Percentiles rank a stretch among this genome's conserved stretches.
phyloP scores from a whole-genome alignment of 2,888 invertebrate genomes.

The Mesorhabditis spiculigera region DNA sequence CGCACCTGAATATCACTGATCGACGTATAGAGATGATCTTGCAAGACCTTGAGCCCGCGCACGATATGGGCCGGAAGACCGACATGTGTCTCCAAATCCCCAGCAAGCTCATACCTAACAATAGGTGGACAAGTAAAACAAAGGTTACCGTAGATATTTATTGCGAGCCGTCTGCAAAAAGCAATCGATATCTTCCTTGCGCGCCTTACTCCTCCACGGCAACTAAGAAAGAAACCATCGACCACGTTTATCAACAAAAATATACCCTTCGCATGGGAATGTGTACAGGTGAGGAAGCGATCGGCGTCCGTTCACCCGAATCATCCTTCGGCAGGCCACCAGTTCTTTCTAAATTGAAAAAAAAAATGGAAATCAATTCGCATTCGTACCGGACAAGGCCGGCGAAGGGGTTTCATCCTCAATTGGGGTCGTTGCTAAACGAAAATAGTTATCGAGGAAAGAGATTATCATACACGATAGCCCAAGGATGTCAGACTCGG shows the following conservation, averaged over 20 bases:
- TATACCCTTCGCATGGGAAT: conserved; percentile 3
- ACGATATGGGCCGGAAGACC: conserved; percentile 94
- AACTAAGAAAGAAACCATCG: background rate
- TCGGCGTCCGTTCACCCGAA: conserved; percentile 8
- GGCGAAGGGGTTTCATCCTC: background rate
- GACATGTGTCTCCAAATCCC: conserved; percentile 81
- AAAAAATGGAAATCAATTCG: conserved; percentile 2
- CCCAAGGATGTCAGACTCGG: conserved; percentile 7
- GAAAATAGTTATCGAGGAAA: background rate
- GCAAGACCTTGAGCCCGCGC: conserved; percentile 73
- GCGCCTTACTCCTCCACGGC: conserved; percentile 47
- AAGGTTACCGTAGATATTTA: background rate
- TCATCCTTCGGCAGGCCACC: conserved; percentile 12
- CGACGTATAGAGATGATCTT: conserved; percentile 56
- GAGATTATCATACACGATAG: too few relatives aligned
- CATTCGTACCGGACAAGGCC: too few relatives aligned
- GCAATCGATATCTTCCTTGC: conserved; percentile 41
- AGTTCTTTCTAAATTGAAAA: background rate
- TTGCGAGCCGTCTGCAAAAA: conserved; percentile 36
- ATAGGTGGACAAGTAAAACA: background rate
- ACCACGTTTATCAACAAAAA: background rate
- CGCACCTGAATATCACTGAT: conserved; percentile 50
- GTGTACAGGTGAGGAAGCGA: conserved; percentile 12
- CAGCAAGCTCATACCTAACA: conserved; percentile 79
- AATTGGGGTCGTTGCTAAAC: background rate